Percentiles rank a stretch among this genome's conserved stretches.
Conservation (phyloP, 2,888 invertebrate species). For the Lysandra coridon region DNA sequence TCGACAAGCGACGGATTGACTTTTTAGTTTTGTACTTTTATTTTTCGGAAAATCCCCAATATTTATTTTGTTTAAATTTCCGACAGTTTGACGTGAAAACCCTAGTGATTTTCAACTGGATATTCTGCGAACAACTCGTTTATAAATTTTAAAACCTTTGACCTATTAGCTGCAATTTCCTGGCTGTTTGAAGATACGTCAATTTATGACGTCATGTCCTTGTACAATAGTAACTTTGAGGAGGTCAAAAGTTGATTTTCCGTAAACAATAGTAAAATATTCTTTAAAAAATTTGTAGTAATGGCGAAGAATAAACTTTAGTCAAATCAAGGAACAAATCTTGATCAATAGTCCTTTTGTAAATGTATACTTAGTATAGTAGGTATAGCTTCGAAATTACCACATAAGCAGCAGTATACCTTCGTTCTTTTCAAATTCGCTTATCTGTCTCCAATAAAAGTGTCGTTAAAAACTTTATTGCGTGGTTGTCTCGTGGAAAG, state of each 20-base stretch:
- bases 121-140: not conserved
- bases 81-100: not conserved
- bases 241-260: not conserved
- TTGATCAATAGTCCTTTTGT: not conserved
- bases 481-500: not conserved
- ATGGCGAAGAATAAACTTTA: not conserved
- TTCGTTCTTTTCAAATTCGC: not conserved
- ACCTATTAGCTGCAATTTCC: not conserved
- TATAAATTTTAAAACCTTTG: not conserved
- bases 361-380: not conserved
- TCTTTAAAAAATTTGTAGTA: not conserved
- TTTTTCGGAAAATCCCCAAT: not conserved
- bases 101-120: not conserved
- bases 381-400: not conserved
- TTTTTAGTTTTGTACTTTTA: not conserved
- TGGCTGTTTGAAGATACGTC: not conserved
- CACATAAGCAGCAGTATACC: not conserved
- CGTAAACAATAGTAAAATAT: not conserved
- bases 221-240: not conserved
- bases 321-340: not conserved
- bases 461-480: not conserved
- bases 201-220: not conserved
- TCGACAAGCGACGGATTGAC: not conserved
- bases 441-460: conserved; percentile 3
- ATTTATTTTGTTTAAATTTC: not conserved